Conservation (phyloP, 2,797 vertebrate genomes). For the Crypturellus tataupa region DNA sequence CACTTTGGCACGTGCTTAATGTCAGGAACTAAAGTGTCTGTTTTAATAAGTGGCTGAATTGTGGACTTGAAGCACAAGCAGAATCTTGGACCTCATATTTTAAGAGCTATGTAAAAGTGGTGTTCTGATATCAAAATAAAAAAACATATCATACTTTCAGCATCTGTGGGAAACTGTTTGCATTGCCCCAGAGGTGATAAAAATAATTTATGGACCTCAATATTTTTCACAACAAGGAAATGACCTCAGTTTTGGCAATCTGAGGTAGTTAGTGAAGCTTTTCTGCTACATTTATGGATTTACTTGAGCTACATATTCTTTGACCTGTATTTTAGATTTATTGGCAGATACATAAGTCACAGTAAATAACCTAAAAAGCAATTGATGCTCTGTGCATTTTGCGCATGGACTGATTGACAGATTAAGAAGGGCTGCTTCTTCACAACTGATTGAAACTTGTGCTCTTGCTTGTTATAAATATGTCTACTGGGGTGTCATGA, state of each 20-base stretch:
- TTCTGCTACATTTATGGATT: constrained; percentile 82
- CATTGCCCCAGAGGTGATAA: constrained; percentile 79
- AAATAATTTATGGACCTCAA: constrained; percentile 81
- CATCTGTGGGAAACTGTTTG: constrained; percentile 81
- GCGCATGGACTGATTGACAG: constrained; percentile 74
- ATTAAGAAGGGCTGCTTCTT: constrained; percentile 41
- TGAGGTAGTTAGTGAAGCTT: constrained; percentile 78
- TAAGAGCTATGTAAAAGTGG: constrained; percentile 67
- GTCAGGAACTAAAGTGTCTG: constrained; percentile 52
- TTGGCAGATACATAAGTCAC: constrained; percentile 83
- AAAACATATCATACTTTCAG: constrained; percentile 66
- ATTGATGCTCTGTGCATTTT: constrained; percentile 75
- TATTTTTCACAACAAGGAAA: constrained; percentile 82
- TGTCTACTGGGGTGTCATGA: neutral
- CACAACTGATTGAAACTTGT: constrained; percentile 49
- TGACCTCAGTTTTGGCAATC: constrained; percentile 81
- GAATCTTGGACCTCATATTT: constrained; percentile 34
- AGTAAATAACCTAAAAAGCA: constrained; percentile 82
- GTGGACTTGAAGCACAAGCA: constrained; percentile 47
- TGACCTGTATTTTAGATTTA: constrained; percentile 84
- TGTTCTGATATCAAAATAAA: constrained; percentile 73
- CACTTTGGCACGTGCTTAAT: constrained; percentile 54
- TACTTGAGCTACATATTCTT: constrained; percentile 81
- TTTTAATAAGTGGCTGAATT: constrained; percentile 62
- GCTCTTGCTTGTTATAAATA: constrained; percentile 51